phyloP scores from a whole-genome alignment of 2,888 invertebrate species.

The Hedychridium roseum region DNA sequence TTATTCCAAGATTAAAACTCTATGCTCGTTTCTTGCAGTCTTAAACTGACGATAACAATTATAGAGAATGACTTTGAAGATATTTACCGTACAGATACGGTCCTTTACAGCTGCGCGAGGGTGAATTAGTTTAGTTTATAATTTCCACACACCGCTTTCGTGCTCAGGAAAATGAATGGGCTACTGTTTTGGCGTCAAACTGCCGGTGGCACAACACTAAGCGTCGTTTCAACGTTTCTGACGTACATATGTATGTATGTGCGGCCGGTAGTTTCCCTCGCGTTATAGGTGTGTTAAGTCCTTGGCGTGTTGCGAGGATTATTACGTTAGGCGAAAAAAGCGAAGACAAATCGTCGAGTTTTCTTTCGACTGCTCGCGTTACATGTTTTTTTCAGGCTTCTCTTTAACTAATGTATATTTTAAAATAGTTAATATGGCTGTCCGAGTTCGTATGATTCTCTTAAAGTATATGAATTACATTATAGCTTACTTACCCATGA shows the following conservation, averaged over 20 bases:
- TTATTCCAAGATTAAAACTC: too few relatives aligned
- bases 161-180: constrained; percentile 47
- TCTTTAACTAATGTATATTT: background rate
- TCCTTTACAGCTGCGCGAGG: constrained; percentile 15
- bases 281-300: constrained; percentile 32
- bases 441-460: background rate
- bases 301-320: constrained; percentile 24
- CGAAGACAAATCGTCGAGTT: background rate
- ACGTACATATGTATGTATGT: too few relatives aligned
- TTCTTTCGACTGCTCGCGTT: background rate
- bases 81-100: constrained; percentile 11
- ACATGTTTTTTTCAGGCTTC: background rate
- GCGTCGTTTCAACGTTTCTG: constrained; percentile 36
- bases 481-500: constrained; percentile 73
- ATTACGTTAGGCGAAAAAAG: constrained; percentile 24
- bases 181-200: constrained; percentile 40
- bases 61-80: constrained; percentile 10
- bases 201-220: constrained; percentile 41
- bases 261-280: constrained; percentile 35
- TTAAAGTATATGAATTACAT: background rate
- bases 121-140: constrained; percentile 54
- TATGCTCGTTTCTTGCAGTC: too few relatives aligned
- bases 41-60: constrained; percentile 26
- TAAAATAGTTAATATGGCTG: background rate
- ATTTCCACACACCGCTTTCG: constrained; percentile 39